Conservation (phyloP, 2,113 vertebrate genomes). For the Hepsetus odoe region DNA sequence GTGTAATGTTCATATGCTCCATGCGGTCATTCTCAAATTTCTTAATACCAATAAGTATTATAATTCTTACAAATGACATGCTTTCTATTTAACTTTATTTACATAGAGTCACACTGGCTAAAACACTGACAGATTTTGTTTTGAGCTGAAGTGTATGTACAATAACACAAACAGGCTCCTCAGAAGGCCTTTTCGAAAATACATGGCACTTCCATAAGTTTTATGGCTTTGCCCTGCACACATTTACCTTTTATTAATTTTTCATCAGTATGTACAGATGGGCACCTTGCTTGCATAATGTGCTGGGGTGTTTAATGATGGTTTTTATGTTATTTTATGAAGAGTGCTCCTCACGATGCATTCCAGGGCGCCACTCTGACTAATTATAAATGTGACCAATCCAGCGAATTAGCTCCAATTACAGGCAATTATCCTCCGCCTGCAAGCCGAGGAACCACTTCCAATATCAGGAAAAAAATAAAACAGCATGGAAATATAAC, state of each 20-base stretch:
- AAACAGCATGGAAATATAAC: background rate
- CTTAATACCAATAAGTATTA: too few species aligned
- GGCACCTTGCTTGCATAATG: background rate
- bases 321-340: background rate
- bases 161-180: too few species aligned
- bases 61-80: too few species aligned
- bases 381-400: conserved; percentile 42
- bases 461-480: background rate
- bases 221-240: background rate
- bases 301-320: conserved; percentile 21
- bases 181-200: too few species aligned
- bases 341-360: background rate
- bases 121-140: too few species aligned
- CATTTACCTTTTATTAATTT: background rate
- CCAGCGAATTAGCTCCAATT: conserved; percentile 41
- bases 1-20: too few species aligned
- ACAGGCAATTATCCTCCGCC: conserved; percentile 35
- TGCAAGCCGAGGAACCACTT: conserved; percentile 17
- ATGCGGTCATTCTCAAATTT: too few species aligned
- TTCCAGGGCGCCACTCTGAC: conserved; percentile 23
- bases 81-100: too few species aligned
- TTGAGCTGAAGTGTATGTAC: too few species aligned
- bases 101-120: too few species aligned
- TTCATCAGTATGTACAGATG: background rate
- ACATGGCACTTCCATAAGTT: too few species aligned